Percentiles rank a stretch among this genome's conserved stretches.
Conservation (phyloP, 2,888 invertebrate species). For the Bedellia somnulentella region DNA sequence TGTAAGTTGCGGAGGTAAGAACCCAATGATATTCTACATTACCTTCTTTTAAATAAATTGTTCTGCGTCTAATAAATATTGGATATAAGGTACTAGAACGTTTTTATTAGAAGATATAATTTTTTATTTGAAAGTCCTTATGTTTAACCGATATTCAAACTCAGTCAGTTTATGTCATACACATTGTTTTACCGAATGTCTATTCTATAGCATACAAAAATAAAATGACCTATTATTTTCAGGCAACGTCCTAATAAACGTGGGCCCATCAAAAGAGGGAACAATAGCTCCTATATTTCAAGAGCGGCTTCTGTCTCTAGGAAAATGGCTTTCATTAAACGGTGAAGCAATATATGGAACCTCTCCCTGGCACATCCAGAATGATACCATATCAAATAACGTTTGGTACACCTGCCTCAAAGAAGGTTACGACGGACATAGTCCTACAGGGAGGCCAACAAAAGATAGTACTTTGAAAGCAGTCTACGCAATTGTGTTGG, state of each 20-base stretch:
- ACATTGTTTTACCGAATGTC: no score
- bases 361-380: conserved; percentile 79
- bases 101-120: no score
- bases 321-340: conserved; percentile 79
- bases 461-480: conserved; percentile 17
- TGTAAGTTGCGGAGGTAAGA: conserved; percentile 82
- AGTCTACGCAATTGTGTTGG: conserved; percentile 69
- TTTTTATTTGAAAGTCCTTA: no score
- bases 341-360: conserved; percentile 85
- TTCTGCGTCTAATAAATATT: no score
- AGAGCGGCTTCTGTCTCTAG: conserved; percentile 77
- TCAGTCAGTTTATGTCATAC: no score
- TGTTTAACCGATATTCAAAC: no score
- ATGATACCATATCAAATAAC: conserved; percentile 68
- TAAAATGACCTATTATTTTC: no score
- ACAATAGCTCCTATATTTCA: conserved; percentile 83
- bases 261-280: conserved; percentile 90
- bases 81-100: no score
- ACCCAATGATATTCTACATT: no score
- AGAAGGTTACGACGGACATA: conserved; percentile 6
- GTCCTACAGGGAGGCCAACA: conserved; percentile 13
- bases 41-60: no score
- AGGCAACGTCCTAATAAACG: conserved; percentile 80
- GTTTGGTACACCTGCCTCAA: conserved; percentile 65
- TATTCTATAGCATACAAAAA: no score